Evolutionary conservation across 2,113 vertebrate species (phyloP), one percentile per base, ranked within the genome.

Genomic region (Crotalus helleri): DNA sequence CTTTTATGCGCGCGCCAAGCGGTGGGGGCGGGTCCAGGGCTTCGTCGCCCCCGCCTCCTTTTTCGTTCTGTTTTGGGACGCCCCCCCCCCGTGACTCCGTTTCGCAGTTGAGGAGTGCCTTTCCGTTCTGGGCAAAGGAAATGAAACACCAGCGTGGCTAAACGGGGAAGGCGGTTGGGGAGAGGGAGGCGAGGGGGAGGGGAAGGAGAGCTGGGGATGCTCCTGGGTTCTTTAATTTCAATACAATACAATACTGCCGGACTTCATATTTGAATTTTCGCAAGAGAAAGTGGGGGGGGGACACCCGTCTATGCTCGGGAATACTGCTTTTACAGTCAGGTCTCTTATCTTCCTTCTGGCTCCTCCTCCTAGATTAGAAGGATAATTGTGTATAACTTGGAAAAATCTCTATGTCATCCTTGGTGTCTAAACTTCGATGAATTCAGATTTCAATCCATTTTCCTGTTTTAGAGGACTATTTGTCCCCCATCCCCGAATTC

Each of bases 21-120:
- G 57, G 3, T 69, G 64, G 0, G 0, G 87, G 90, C 91, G 29
- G 51, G 29, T 3, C 44, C 46, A 49, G 54, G 5, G 0, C 69
- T 90, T 39, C 87, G 94, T 89, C 9, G 87, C 92, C 92, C 88
- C 69, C 55, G 15, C 88, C 91, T 96, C 95, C 10, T 53, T 5
- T 85, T 26, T 10, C 24, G 4, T 21, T 5, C 3, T 10, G 24
- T 3, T 81, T 39, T 81, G 74, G 55, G 19, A 39, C 91, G 33
- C 57, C 91, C 17, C 57, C 64, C 85, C 9, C 74, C 91, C n/a
- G 89, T 88, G 17, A 61, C 69, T 81, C 33, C 69, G 49, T 55
- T 1, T 55, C 39, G 39, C 64, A n/a, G 12, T 15, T 69, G 33
- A 81, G 69, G 33, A 39, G 33, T 17, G 33, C 69, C 33, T 81